A percentile compares a stretch with the other conserved stretches of the same genome.
Conservation (phyloP, 2,888 invertebrate genomes). For the Silvanus unidentatus region DNA sequence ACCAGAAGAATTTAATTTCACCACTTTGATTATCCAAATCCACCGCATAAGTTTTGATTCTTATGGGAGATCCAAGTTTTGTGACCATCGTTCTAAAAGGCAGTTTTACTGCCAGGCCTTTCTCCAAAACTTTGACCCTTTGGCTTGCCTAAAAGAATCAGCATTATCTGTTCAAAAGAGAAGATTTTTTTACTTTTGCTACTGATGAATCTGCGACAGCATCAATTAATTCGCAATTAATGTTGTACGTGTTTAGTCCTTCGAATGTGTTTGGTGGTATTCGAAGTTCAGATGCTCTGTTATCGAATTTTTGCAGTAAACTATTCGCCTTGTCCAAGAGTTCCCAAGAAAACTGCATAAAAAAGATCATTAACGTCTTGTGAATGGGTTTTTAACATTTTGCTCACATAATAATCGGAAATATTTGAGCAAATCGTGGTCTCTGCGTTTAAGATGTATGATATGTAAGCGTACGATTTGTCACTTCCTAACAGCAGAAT, state of each 20-base stretch:
- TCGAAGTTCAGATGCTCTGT: conserved; percentile 7
- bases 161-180: conserved; percentile 1
- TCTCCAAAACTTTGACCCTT: conserved; percentile 8
- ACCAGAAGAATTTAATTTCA: conserved; percentile 10
- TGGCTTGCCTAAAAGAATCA: conserved; percentile 5
- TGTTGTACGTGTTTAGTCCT: conserved; percentile 5
- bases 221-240: conserved; percentile 9
- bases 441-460: conserved; percentile 12
- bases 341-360: conserved; percentile 14
- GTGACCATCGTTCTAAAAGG: conserved; percentile 8
- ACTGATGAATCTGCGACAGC: background rate
- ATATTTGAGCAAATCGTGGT: conserved; percentile 11
- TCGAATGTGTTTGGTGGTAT: conserved; percentile 11
- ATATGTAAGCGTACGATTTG: conserved; percentile 8
- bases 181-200: conserved; percentile 8
- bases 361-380: background rate
- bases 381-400: background rate
- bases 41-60: conserved; percentile 6
- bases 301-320: background rate
- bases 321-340: conserved; percentile 4
- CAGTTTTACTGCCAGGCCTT: conserved; percentile 11
- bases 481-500: conserved; percentile 9
- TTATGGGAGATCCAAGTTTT: conserved; percentile 2
- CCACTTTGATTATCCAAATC: conserved; percentile 12
- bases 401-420: conserved; percentile 10